Base-by-base conservation (phyloP, 2,113 vertebrate genomes). In the Ceyx margarethae region DNA sequence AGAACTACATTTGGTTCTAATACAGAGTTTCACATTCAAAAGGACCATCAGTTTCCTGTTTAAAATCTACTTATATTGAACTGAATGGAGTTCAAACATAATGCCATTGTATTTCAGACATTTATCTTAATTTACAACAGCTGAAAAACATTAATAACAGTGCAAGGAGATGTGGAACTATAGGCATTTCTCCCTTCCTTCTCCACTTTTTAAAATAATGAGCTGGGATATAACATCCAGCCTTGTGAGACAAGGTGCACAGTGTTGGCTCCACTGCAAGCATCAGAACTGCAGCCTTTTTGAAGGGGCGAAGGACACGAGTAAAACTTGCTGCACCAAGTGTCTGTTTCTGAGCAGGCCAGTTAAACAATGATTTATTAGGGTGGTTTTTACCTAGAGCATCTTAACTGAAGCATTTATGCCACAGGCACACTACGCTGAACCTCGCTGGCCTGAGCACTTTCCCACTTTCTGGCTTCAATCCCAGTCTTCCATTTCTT, bases 1-100 rank as follows among this genome's bases (percentile, higher is more conserved):
- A 97, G 95, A 93, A 54, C 83, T 95, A 80, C 90, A 86, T 85
- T 96, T 97, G 91, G 86, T 97, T 97, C 95, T 95, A 93, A 93
- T 87, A 87, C 77, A 88, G 83, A 94, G 88, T 97, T 96, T 92
- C 92, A 92, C 89, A 97, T 95, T 96, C 95, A 91, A 96, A 95
- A 91, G 56, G 83, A 93, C 89, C 54, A 81, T 95, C 92, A 51
- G 86, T 94, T 94, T 94, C 93, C 91, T 88, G 73, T 85, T 92
- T 86, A 94, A 96, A 96, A 93, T 92, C 82, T 93, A 89, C 83
- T 97, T 89, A 68, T 77, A 93, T 85, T 80, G 82, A 95, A 86
- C 80, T 31, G 42, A 93, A 92, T 73, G 61, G 78, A 95, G 96
- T 96, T 97, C 89, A 96, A 91, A 94, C 78, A 88, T 95, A 94